These are phyloP conservation scores for Cottus gobio DNA, from an alignment of 2,113 vertebrate species.

Conservation along the genomic window DNA sequence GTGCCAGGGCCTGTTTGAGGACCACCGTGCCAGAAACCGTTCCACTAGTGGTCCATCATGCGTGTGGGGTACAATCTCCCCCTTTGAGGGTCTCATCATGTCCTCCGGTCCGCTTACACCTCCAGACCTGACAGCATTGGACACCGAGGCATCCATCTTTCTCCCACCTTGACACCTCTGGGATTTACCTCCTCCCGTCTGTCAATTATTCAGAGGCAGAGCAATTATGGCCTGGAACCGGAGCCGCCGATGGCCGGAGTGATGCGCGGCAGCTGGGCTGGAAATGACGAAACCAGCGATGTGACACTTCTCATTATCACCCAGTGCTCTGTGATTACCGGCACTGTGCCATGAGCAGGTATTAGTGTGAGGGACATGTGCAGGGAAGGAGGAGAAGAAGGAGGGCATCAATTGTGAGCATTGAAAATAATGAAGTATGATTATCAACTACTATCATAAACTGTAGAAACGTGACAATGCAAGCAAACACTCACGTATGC, in stretches of 20 bases:
- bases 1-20: constrained; percentile 14
- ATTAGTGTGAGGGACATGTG: constrained; percentile 11
- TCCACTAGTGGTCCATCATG: constrained; percentile 54
- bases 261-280: constrained; percentile 61
- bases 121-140: constrained; percentile 41
- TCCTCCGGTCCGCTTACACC: constrained; percentile 40
- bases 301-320: constrained; percentile 67
- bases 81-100: constrained; percentile 48
- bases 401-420: no score
- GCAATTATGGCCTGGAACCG: constrained; percentile 67
- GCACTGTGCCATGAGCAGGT: constrained; percentile 34
- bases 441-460: not conserved
- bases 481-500: no score
- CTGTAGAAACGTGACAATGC: no score
- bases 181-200: constrained; percentile 56
- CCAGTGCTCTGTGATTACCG: constrained; percentile 46
- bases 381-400: constrained; percentile 3
- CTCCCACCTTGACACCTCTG: constrained; percentile 51
- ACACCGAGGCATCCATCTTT: constrained; percentile 59
- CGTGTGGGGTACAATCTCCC: constrained; percentile 16
- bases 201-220: constrained; percentile 73
- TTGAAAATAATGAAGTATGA: not conserved
- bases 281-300: constrained; percentile 28
- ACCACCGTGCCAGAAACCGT: constrained; percentile 49
- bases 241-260: constrained; percentile 39